Conservation (phyloP, 2,113 vertebrate genomes). For the Morone chrysops region DNA sequence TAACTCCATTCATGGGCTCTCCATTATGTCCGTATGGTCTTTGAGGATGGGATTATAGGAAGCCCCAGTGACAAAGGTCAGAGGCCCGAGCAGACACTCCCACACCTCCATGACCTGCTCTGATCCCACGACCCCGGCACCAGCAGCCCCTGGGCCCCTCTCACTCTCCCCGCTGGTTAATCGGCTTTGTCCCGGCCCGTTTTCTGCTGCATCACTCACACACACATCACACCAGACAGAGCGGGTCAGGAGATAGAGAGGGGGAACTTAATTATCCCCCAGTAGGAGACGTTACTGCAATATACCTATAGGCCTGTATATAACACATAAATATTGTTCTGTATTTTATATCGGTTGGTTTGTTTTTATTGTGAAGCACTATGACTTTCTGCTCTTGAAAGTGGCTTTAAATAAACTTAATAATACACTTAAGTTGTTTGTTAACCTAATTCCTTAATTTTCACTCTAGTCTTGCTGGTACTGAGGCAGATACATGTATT, state of each 20-base stretch:
- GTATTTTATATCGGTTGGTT: too few species aligned
- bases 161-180: conserved; percentile 66
- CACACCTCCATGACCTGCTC: conserved; percentile 76
- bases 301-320: background rate
- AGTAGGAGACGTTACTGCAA: background rate
- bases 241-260: conserved; percentile 13
- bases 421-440: background rate
- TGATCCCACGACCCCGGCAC: conserved; percentile 82
- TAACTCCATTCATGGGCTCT: conserved; percentile 79
- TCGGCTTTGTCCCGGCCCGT: conserved; percentile 71
- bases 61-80: conserved; percentile 82
- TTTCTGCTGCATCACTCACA: conserved; percentile 74
- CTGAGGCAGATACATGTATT: background rate
- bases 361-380: too few species aligned
- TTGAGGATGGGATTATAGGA: conserved; percentile 81
- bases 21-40: conserved; percentile 79
- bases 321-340: too few species aligned
- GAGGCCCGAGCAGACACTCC: conserved; percentile 80
- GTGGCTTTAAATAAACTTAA: too few species aligned
- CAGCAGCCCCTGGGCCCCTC: conserved; percentile 52
- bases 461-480: background rate
- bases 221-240: conserved; percentile 32
- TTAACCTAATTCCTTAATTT: background rate
- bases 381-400: background rate
- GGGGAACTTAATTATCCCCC: background rate